These are phyloP conservation scores for Hystrix cristata DNA, from an alignment of 2,113 vertebrate genomes.

Conservation along the genomic window DNA sequence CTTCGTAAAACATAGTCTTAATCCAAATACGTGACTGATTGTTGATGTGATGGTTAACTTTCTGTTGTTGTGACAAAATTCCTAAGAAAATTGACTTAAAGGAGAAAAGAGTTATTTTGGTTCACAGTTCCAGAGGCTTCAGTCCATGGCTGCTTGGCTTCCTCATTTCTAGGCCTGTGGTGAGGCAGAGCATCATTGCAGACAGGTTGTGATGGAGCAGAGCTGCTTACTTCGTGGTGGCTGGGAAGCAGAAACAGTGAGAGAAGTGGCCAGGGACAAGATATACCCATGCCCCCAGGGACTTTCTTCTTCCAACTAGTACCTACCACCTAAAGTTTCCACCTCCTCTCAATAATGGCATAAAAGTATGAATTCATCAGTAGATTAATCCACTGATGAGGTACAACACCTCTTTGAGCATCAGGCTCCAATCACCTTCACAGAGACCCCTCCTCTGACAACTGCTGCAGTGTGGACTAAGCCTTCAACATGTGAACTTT, in stretches of 20 bases:
- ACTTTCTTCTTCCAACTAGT: background rate
- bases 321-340: background rate
- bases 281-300: background rate
- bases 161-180: background rate
- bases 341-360: background rate
- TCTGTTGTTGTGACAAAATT: background rate
- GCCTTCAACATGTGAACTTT: background rate
- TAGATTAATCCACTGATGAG: background rate
- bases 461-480: background rate
- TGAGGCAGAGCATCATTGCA: background rate
- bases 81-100: background rate
- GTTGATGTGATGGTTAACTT: background rate
- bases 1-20: conserved; percentile 6
- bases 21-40: background rate
- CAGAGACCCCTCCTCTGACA: background rate
- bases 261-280: background rate
- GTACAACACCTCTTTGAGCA: background rate
- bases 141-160: background rate
- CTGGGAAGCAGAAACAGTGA: background rate
- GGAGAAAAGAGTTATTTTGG: background rate
- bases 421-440: background rate
- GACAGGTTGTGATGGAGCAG: background rate
- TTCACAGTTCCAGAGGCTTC: background rate
- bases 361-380: background rate
- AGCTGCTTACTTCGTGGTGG: background rate